phyloP scores from a whole-genome alignment of 2,797 vertebrate species.

The Bradypus variegatus region DNA sequence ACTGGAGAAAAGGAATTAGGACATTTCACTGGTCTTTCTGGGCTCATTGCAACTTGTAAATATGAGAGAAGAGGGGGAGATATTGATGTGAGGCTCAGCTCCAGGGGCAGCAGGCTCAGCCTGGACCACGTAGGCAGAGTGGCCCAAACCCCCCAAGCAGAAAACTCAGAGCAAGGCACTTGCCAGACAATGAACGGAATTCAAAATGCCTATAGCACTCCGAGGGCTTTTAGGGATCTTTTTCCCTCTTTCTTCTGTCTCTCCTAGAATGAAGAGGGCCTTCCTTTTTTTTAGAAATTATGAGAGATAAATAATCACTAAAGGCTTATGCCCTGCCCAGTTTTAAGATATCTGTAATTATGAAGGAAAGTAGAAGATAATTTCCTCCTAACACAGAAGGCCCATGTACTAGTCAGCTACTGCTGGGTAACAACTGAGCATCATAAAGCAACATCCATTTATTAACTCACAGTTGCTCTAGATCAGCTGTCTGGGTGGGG shows the following conservation, averaged over 20 bases:
- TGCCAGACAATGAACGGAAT: conserved; percentile 58
- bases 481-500: not conserved
- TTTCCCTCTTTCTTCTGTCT: conserved; percentile 28
- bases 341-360: not conserved
- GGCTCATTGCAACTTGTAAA: conserved; percentile 3
- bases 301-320: not conserved
- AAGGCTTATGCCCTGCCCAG: accelerated
- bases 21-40: conserved; percentile 6
- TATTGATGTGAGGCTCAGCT: conserved; percentile 30
- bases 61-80: not conserved
- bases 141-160: not conserved
- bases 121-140: not conserved
- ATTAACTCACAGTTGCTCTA: not conserved
- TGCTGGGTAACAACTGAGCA: too few species aligned
- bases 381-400: not conserved
- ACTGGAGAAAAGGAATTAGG: not conserved
- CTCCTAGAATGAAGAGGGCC: conserved; percentile 27
- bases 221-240: not conserved
- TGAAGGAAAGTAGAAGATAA: not conserved
- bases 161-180: not conserved
- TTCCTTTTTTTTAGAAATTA: not conserved
- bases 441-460: not conserved
- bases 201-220: conserved; percentile 48
- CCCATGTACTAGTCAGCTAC: accelerated
- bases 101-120: not conserved